A percentile compares a stretch with the other conserved stretches of the same genome.
Conservation (phyloP, 2,797 vertebrate species). For the Etheostoma nigrum region DNA sequence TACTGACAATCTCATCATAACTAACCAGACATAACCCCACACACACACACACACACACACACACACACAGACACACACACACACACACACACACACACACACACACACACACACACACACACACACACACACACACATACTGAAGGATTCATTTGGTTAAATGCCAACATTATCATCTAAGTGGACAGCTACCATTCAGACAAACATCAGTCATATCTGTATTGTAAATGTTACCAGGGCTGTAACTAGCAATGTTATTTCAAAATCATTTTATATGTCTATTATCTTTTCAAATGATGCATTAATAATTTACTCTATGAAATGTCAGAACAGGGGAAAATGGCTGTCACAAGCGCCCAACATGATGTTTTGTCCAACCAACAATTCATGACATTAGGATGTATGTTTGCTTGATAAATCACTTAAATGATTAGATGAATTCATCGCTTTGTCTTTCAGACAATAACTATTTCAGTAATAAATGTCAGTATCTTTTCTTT, state of each 20-base stretch:
- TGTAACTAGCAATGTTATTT: neutral
- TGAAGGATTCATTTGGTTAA: neutral
- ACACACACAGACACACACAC: neutral
- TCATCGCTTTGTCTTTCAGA: neutral
- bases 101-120: neutral
- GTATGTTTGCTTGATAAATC: neutral
- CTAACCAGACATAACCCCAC: slow-evolving; percentile 10
- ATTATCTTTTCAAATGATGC: neutral
- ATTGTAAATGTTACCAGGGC: neutral
- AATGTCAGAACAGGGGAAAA: neutral
- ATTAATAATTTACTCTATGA: neutral
- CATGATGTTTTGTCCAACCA: neutral
- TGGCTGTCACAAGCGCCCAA: neutral
- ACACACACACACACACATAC: neutral
- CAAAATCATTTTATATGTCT: neutral
- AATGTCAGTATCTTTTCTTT: neutral
- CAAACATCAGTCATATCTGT: neutral
- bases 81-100: neutral
- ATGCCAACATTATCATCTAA: neutral
- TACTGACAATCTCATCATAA: slow-evolving; percentile 40
- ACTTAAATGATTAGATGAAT: neutral
- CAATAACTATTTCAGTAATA: neutral
- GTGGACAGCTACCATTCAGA: neutral
- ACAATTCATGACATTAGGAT: neutral
- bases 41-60: neutral